phyloP scores from a whole-genome alignment of 2,113 vertebrate genomes.

The Heloderma charlesbogerti region DNA sequence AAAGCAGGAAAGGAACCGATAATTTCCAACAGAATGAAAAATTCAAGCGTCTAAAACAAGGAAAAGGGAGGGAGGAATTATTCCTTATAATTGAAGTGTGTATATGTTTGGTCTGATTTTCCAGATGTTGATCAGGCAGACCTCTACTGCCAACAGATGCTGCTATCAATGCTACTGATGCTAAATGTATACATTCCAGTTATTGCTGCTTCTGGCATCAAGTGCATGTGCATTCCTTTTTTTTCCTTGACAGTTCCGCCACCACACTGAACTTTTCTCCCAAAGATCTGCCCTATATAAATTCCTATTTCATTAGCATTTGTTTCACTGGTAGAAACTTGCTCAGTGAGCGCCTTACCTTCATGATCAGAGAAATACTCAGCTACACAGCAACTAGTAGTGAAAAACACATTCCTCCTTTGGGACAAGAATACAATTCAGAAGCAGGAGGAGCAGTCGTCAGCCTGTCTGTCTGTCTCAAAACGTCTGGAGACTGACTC shows the following conservation, averaged over 20 bases:
- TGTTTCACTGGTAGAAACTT: slow-evolving; percentile 47
- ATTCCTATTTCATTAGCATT: slow-evolving; percentile 58
- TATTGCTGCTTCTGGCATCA: slow-evolving; percentile 14
- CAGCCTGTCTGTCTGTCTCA: slow-evolving; percentile 44
- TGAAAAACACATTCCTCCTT: slow-evolving; percentile 36
- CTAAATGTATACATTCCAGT: neutral
- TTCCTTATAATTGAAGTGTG: slow-evolving; percentile 15
- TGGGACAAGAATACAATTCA: slow-evolving; percentile 5
- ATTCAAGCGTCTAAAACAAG: slow-evolving; percentile 57
- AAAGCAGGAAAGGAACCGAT: slow-evolving; percentile 56
- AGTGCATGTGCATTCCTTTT: neutral
- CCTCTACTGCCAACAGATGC: slow-evolving; percentile 8
- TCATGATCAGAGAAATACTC: slow-evolving; percentile 68
- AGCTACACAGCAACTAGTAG: slow-evolving; percentile 48
- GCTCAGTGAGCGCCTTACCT: slow-evolving; percentile 74
- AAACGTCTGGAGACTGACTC: slow-evolving; percentile 24
- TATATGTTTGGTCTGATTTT: neutral
- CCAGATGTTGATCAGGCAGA: neutral
- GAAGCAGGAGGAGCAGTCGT: slow-evolving; percentile 41
- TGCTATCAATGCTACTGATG: accelerated
- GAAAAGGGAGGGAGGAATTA: slow-evolving; percentile 36
- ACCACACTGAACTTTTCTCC: slow-evolving; percentile 25
- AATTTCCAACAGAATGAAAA: slow-evolving; percentile 73
- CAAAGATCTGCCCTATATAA: slow-evolving; percentile 33
- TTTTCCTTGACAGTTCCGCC: neutral